A percentile compares a stretch with the other conserved stretches of the same genome.
Evolutionary conservation across 23 tunicate genomes (phyloP).

Genomic region (Trididemnum clinides): DNA sequence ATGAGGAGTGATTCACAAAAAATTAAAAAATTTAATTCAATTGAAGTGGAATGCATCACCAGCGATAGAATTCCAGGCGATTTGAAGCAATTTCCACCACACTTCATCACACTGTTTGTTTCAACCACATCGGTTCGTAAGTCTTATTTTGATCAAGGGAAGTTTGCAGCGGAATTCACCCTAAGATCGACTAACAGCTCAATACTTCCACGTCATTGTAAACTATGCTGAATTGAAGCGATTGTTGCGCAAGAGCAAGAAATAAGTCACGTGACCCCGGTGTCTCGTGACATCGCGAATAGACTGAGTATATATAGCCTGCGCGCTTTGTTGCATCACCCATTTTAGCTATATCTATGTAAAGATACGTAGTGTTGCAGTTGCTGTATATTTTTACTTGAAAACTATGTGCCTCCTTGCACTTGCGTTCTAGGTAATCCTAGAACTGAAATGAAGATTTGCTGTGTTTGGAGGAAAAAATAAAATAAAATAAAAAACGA

Average conservation of each 20-base stretch:
- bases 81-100: too few relatives aligned
- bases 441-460: not conserved
- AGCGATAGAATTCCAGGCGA: too few relatives aligned
- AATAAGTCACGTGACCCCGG: not conserved
- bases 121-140: too few relatives aligned
- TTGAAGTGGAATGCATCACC: too few relatives aligned
- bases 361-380: not conserved
- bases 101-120: too few relatives aligned
- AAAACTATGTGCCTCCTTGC: not conserved
- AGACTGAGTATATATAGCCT: not conserved
- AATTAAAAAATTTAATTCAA: too few relatives aligned
- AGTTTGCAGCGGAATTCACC: too few relatives aligned
- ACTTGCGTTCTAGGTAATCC: not conserved
- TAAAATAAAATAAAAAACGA: not conserved
- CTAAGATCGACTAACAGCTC: too few relatives aligned
- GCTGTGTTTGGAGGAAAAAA: not conserved
- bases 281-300: not conserved
- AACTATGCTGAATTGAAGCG: too few relatives aligned
- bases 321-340: not conserved
- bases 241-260: not conserved
- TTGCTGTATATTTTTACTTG: not conserved
- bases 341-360: not conserved
- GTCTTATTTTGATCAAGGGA: too few relatives aligned
- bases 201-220: too few relatives aligned
- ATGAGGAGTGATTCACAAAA: too few relatives aligned